Percentiles rank a stretch among this genome's conserved stretches.
phyloP scores from a whole-genome alignment of 2,888 invertebrate species.

The Hemaris fuciformis region DNA sequence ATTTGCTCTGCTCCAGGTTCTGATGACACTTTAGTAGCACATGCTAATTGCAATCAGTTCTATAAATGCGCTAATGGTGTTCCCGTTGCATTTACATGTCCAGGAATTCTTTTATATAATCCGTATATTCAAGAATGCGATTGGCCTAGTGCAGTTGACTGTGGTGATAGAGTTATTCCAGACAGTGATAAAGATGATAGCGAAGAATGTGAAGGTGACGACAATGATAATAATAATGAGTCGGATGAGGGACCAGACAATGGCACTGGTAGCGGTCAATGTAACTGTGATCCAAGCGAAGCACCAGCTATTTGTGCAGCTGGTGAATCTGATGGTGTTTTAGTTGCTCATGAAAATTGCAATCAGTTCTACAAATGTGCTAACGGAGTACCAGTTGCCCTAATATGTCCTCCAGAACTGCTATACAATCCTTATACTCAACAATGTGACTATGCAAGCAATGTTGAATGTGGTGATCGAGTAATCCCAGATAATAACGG shows the following conservation, averaged over 20 bases:
- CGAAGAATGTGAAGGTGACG: constrained; percentile 16
- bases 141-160: constrained; percentile 37
- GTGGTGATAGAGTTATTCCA: constrained; percentile 27
- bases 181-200: constrained; percentile 17
- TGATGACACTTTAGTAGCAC: constrained; percentile 35
- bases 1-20: constrained; percentile 38
- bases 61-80: constrained; percentile 37
- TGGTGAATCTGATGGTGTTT: neutral
- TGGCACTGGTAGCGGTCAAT: constrained; percentile 21
- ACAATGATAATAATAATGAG: constrained; percentile 14
- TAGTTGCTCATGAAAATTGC: constrained; percentile 27
- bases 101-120: constrained; percentile 31
- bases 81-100: constrained; percentile 31
- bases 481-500: constrained; percentile 16
- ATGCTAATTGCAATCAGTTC: constrained; percentile 46
- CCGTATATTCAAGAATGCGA: constrained; percentile 34
- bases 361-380: constrained; percentile 28
- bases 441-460: constrained; percentile 25
- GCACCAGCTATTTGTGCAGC: constrained; percentile 23
- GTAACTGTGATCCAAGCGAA: constrained; percentile 38
- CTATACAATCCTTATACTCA: constrained; percentile 22
- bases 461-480: constrained; percentile 27
- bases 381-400: constrained; percentile 20
- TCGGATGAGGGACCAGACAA: too few species aligned
- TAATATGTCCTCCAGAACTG: constrained; percentile 18